Evolutionary conservation across 2,888 invertebrate species (phyloP).

Genomic region (Thereva nobilitata): DNA sequence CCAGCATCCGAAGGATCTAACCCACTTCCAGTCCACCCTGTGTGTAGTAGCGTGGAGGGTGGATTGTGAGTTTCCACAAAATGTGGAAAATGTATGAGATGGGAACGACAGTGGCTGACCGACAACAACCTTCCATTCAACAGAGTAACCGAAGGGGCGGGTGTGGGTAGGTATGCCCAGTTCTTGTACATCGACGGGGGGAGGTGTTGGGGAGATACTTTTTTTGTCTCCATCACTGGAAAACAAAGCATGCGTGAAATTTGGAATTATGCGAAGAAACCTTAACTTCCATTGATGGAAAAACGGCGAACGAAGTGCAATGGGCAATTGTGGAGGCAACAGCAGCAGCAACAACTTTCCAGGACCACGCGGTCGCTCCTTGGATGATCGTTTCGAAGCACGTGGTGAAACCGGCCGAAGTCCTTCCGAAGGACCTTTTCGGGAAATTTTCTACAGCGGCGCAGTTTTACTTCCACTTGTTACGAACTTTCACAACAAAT

Average conservation of each 20-base stretch:
- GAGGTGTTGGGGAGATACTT: neutral
- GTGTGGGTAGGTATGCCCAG: no score
- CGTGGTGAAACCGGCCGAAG: slow-evolving; percentile 19
- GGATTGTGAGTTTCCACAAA: slow-evolving; percentile 4
- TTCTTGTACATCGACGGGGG: neutral
- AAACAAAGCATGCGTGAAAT: slow-evolving; percentile 39
- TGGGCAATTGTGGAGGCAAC: slow-evolving; percentile 4
- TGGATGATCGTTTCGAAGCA: slow-evolving; percentile 26
- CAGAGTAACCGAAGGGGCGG: no score
- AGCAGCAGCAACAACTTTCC: slow-evolving; percentile 29
- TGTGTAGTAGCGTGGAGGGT: neutral
- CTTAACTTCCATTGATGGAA: slow-evolving; percentile 11
- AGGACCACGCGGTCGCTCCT: slow-evolving; percentile 27
- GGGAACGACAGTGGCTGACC: slow-evolving; percentile 6
- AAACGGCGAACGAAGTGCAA: slow-evolving; percentile 26
- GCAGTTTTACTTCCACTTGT: neutral
- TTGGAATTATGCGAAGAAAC: slow-evolving; percentile 20
- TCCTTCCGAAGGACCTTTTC: slow-evolving; percentile 7
- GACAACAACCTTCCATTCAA: slow-evolving; percentile 25
- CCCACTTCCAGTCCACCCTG: slow-evolving; percentile 14
- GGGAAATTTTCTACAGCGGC: neutral
- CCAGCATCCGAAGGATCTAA: slow-evolving; percentile 24
- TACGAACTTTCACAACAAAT: no score
- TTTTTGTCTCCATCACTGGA: slow-evolving; percentile 32
- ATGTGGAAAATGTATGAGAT: slow-evolving; percentile 29